Conservation (phyloP, 2,797 vertebrate species). For the Tadarida brasiliensis region DNA sequence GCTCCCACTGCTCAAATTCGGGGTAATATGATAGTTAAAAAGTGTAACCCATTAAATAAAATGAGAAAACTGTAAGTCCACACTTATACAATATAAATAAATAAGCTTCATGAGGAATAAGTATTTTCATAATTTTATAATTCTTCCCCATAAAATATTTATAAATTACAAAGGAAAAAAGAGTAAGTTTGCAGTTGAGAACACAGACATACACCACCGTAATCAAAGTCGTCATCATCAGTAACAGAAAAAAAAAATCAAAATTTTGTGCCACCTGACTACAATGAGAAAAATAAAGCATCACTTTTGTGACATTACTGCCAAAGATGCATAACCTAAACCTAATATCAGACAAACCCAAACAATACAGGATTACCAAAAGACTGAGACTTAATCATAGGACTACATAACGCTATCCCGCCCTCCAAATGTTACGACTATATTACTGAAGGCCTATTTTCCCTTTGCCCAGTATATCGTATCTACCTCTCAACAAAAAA, state of each 20-base stretch:
- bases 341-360: background rate
- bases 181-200: background rate
- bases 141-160: background rate
- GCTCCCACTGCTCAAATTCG: background rate
- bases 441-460: background rate
- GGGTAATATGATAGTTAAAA: background rate
- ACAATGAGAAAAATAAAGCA: background rate
- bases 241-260: background rate
- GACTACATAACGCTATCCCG: background rate
- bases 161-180: conserved; percentile 21
- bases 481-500: background rate
- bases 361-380: background rate
- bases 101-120: background rate
- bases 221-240: background rate
- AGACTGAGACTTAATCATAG: background rate
- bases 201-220: background rate
- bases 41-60: background rate
- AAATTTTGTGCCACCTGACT: background rate
- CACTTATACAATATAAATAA: background rate
- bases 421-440: background rate
- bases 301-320: background rate
- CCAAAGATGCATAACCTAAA: background rate
- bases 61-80: background rate
- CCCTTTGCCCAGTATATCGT: background rate
- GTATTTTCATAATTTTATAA: conserved; percentile 35